Base-by-base conservation (phyloP, 2,888 invertebrate species). In the Coenonympha glycerion region DNA sequence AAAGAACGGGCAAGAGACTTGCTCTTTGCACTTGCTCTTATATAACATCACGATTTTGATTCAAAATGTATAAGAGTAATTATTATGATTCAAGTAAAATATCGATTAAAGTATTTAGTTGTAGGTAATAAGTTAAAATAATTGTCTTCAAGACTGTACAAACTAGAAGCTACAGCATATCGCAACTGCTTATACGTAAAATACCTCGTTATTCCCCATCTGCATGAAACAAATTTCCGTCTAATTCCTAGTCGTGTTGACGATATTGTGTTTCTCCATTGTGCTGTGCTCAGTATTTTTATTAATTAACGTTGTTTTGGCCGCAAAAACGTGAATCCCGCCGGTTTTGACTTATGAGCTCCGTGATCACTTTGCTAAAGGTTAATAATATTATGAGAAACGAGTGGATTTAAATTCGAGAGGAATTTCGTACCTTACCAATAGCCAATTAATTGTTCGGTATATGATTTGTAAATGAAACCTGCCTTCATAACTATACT, bases 181-280 rank as follows among this genome's bases (percentile, higher is more conserved):
- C 9, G 18, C 19, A 16, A 36, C 6, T n/a, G 3, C 13, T 41
- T 11, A 11, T 15, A 39, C 15, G 15, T 24, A 9, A 15, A 34
- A 24, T n/a, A 34, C 53, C 40, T 33, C 44, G 50, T 37, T 42
- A 47, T 56, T 46, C 42, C 49, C 37, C 36, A 52, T 58, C 53
- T 47, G 49, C 47, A 13, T 49, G 42, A 26, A 22, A 40, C 47
- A 50, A 47, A 61, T 59, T 62, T 63, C 62, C 61, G 55, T 56
- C 61, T 63, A 65, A 69, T 68, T 65, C 61, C 60, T 52, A 53
- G 50, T 76, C 78, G 77, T 79, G 79, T 66, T 52, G 54, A 58
- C 52, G 67, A 70, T 79, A 76, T 79, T 71, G 63, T 54, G 61
- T 79, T 79, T 66, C 78, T 60, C 66, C 60, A 71, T 79, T 79